Conservation (phyloP, 1,140 invertebrate species). For the Lepidotrigona ventralis region DNA sequence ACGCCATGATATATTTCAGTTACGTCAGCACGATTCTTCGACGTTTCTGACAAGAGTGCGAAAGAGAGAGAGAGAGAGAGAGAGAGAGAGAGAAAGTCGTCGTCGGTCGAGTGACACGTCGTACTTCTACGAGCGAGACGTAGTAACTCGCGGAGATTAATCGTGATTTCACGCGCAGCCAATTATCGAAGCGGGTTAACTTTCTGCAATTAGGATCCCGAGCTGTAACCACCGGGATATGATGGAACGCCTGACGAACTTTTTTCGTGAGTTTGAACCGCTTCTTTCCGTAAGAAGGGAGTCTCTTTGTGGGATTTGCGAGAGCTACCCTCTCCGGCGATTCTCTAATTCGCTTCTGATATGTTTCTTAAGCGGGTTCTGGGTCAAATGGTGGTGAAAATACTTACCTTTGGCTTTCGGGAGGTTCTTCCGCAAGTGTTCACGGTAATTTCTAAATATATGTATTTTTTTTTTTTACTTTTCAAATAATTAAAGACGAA, state of each 20-base stretch:
- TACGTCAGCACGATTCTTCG: constrained; percentile 46
- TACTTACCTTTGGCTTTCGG: neutral
- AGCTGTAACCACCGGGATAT: neutral
- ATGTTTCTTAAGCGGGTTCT: neutral
- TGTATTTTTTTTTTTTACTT: neutral
- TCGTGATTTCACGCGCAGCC: constrained; percentile 14
- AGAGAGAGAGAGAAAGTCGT: neutral
- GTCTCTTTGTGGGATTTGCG: neutral
- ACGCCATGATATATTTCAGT: constrained; percentile 38
- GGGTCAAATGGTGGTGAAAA: neutral
- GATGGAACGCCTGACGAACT: neutral
- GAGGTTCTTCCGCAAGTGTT: neutral
- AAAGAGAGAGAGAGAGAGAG: neutral
- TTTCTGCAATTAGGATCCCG: constrained; percentile 23
- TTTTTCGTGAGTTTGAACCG: neutral
- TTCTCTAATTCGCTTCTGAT: neutral
- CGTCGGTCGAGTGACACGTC: constrained; percentile 11
- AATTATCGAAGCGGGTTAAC: constrained; percentile 29
- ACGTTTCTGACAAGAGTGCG: neutral
- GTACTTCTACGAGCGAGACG: constrained; percentile 25
- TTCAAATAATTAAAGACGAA: neutral
- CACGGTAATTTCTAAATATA: neutral
- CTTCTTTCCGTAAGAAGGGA: too few species aligned
- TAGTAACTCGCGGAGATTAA: constrained; percentile 23
- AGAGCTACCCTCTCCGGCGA: neutral